These are phyloP conservation scores for Heliconius hewitsoni DNA, from an alignment of 1,140 invertebrate genomes.

Conservation along the genomic window DNA sequence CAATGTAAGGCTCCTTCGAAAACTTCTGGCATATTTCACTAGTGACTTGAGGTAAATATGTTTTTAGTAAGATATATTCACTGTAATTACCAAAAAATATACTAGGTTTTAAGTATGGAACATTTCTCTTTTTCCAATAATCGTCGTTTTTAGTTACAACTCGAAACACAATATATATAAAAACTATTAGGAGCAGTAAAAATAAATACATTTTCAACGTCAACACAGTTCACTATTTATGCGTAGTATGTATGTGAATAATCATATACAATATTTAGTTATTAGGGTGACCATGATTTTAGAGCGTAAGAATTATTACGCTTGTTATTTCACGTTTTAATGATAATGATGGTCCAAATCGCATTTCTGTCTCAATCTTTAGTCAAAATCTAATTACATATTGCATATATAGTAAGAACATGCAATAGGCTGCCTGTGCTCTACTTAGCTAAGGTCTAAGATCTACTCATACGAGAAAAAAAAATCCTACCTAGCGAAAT, in stretches of 20 bases:
- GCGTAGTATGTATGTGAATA: background rate
- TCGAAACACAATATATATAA: background rate
- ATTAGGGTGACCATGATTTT: background rate
- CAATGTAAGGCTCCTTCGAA: conserved; percentile 41
- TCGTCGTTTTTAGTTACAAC: conserved; percentile 30
- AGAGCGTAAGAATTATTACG: too few relatives aligned
- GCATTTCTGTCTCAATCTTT: too few relatives aligned
- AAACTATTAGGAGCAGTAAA: background rate
- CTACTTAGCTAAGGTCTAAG: too few relatives aligned
- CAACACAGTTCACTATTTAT: background rate
- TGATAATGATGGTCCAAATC: too few relatives aligned
- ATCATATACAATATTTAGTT: background rate
- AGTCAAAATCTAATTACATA: too few relatives aligned
- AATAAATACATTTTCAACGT: conserved; percentile 11
- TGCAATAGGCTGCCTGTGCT: too few relatives aligned
- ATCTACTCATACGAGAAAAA: too few relatives aligned
- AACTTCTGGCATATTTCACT: conserved; percentile 40
- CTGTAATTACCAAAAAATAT: conserved; percentile 44
- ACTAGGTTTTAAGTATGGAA: conserved; percentile 37
- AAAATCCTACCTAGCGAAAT: too few relatives aligned
- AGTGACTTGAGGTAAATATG: conserved; percentile 24
- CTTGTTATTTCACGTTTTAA: too few relatives aligned
- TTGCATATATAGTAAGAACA: too few relatives aligned
- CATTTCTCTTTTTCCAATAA: conserved; percentile 48
- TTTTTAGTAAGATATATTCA: conserved; percentile 39